Percentiles rank a stretch among this genome's conserved stretches.
Conservation (phyloP, 2,888 invertebrate genomes). For the Parascotia fuliginaria region DNA sequence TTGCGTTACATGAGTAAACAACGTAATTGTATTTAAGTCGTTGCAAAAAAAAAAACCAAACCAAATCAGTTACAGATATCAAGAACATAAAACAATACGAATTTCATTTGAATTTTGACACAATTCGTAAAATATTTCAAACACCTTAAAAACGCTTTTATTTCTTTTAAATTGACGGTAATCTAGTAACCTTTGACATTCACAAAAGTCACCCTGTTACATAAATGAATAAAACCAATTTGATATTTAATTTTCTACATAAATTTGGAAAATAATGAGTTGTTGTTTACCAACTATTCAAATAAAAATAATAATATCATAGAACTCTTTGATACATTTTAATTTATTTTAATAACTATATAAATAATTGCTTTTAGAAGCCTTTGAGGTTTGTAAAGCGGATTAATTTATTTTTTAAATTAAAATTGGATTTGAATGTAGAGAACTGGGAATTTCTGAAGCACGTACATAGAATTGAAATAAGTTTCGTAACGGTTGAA, state of each 20-base stretch:
- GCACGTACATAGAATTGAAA: constrained; percentile 43
- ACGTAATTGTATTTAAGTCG: too few relatives aligned
- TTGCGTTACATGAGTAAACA: too few relatives aligned
- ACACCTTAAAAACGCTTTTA: too few relatives aligned
- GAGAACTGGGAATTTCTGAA: constrained; percentile 13
- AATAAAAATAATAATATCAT: constrained; percentile 1
- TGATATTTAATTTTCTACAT: too few relatives aligned
- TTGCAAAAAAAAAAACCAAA: too few relatives aligned
- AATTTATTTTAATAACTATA: constrained; percentile 16
- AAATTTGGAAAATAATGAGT: background rate
- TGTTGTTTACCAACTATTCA: background rate
- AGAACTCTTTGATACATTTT: constrained; percentile 1
- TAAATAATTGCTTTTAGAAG: constrained; percentile 29
- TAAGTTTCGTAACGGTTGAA: constrained; percentile 29
- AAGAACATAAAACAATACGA: too few relatives aligned
- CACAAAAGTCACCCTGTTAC: background rate
- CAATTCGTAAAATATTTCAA: too few relatives aligned
- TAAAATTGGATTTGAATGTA: constrained; percentile 34
- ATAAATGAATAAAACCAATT: background rate
- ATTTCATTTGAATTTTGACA: too few relatives aligned
- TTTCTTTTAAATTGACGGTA: background rate
- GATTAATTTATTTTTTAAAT: constrained; percentile 50
- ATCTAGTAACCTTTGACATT: background rate
- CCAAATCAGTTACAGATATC: too few relatives aligned
- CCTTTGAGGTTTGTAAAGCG: constrained; percentile 31